These are phyloP conservation scores for Lacanobia oleracea DNA, from an alignment of 2,888 invertebrate genomes.

Conservation along the genomic window DNA sequence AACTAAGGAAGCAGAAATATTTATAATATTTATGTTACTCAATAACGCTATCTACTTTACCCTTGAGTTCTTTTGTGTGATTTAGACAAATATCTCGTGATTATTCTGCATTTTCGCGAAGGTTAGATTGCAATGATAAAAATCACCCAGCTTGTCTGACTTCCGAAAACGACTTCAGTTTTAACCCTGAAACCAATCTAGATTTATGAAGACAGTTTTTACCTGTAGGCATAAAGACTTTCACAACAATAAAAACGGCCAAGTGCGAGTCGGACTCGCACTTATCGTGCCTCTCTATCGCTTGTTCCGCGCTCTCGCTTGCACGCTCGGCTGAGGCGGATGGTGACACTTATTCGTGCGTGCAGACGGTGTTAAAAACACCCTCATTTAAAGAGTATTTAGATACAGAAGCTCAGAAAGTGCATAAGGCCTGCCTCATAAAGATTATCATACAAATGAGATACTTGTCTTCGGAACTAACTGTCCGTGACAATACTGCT, in stretches of 20 bases:
- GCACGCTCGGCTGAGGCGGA: no score
- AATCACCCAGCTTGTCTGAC: neutral
- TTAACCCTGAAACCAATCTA: neutral
- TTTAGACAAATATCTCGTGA: neutral
- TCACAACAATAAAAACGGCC: no score
- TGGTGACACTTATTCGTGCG: no score
- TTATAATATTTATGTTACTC: no score
- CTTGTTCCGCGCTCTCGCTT: no score
- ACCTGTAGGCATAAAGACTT: no score
- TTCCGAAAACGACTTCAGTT: neutral
- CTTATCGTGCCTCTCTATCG: no score
- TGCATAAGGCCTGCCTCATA: slow-evolving; percentile 2
- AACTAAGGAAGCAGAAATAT: no score
- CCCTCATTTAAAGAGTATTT: neutral
- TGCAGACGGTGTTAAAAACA: no score
- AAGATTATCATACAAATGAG: slow-evolving; percentile 43
- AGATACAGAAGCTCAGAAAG: slow-evolving; percentile 6
- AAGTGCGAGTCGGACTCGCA: no score
- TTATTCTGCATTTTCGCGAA: slow-evolving; percentile 1
- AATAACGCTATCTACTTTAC: neutral
- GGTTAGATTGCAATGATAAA: neutral
- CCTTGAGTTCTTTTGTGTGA: slow-evolving; percentile 7
- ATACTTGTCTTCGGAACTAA: slow-evolving; percentile 9
- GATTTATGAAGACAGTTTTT: no score
- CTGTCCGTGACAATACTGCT: neutral